Conservation (phyloP, 2,113 vertebrate species). For the Scophthalmus maximus region DNA sequence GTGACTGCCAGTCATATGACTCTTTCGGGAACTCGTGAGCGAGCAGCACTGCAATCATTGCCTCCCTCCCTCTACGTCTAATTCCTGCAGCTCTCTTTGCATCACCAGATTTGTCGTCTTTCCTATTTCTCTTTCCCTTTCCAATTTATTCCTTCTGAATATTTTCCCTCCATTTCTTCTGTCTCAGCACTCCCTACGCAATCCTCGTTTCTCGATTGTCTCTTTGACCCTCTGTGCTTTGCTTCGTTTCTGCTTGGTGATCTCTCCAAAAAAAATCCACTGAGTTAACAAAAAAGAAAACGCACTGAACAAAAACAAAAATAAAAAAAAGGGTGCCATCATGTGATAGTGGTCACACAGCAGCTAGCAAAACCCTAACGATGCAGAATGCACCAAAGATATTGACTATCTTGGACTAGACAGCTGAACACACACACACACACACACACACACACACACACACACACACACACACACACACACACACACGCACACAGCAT, state of each 20-base stretch:
- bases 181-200: not conserved
- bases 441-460: not conserved
- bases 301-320: slow-evolving; percentile 2
- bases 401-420: slow-evolving; percentile 15
- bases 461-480: not conserved
- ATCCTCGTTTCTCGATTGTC: slow-evolving; percentile 47
- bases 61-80: slow-evolving; percentile 48
- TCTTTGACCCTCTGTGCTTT: not conserved
- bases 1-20: slow-evolving; percentile 90
- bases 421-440: not conserved
- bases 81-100: slow-evolving; percentile 29
- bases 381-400: slow-evolving; percentile 53
- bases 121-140: not conserved
- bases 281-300: slow-evolving; percentile 55
- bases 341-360: slow-evolving; percentile 85
- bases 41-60: slow-evolving; percentile 83
- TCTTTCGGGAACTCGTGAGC: slow-evolving; percentile 87
- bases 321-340: slow-evolving; percentile 63
- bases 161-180: slow-evolving; percentile 17
- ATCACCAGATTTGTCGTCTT: not conserved
- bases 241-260: slow-evolving; percentile 21
- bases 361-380: slow-evolving; percentile 55
- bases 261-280: slow-evolving; percentile 76
- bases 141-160: too few species aligned
- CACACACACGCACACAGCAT: not conserved